Conservation (phyloP, 2,797 vertebrate genomes). For the Borostomias antarcticus region DNA sequence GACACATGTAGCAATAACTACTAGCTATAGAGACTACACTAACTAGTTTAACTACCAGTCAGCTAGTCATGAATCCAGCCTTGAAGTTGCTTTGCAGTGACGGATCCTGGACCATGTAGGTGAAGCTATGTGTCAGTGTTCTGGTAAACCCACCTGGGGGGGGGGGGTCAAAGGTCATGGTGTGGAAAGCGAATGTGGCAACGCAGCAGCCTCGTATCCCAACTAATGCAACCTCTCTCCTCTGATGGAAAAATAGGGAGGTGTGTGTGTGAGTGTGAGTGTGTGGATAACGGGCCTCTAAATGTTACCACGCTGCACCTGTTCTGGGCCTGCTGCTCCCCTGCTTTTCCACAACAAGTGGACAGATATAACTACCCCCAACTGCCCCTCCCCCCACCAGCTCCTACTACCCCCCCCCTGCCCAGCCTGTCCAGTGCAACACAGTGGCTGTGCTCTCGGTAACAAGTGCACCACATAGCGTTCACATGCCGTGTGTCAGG, state of each 20-base stretch:
- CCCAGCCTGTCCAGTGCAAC: neutral
- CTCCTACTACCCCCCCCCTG: neutral
- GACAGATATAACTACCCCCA: conserved; percentile 50
- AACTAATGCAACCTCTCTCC: conserved; percentile 17
- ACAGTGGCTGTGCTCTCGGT: conserved; percentile 47
- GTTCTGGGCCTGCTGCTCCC: conserved; percentile 39
- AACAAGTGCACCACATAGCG: conserved; percentile 62
- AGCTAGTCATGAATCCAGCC: neutral
- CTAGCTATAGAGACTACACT: neutral
- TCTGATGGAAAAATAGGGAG: conserved; percentile 60
- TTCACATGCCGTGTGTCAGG: conserved; percentile 54
- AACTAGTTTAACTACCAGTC: neutral
- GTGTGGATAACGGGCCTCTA: too few species aligned
- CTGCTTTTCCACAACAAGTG: conserved; percentile 64
- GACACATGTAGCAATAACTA: neutral
- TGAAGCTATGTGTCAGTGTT: neutral
- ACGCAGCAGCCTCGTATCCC: neutral
- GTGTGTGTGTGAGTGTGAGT: conserved; percentile 42
- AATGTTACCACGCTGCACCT: conserved; percentile 65
- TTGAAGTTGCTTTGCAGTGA: neutral
- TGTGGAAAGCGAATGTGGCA: conserved; percentile 13
- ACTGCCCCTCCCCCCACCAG: neutral
- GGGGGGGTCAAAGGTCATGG: too few species aligned
- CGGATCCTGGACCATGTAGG: neutral
- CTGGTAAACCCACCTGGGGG: too few species aligned